These are phyloP conservation scores for Metaphire vulgaris DNA, from an alignment of 1,140 invertebrate species.

Conservation along the genomic window DNA sequence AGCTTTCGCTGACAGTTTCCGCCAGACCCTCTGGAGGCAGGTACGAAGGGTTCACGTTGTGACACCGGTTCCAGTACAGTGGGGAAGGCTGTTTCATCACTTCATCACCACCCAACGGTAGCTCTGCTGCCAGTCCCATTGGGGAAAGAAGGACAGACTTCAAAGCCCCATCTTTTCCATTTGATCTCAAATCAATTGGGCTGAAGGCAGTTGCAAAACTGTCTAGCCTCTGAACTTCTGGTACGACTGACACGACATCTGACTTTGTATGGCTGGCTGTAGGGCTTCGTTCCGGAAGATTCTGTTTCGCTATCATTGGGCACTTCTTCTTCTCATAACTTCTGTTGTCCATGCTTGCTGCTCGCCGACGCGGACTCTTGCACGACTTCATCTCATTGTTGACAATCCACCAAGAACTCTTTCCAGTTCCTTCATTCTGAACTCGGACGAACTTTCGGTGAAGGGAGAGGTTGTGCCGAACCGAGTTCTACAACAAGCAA, in stretches of 20 bases:
- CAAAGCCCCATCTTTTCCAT: neutral
- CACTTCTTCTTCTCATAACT: constrained; percentile 76
- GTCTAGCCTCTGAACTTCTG: neutral
- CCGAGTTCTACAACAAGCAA: constrained; percentile 85
- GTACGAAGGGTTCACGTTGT: neutral
- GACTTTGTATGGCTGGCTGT: neutral
- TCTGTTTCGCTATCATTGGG: neutral
- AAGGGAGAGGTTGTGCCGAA: constrained; percentile 95
- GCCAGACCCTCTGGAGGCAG: neutral
- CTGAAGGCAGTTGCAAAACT: neutral
- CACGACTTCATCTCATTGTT: constrained; percentile 96
- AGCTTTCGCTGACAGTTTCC: neutral
- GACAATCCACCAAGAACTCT: constrained; percentile 99
- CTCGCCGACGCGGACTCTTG: constrained; percentile 82
- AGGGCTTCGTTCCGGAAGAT: neutral
- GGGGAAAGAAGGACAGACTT: neutral
- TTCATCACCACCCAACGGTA: neutral
- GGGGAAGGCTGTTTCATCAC: neutral
- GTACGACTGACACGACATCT: neutral
- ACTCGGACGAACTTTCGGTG: constrained; percentile 99
- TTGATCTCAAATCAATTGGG: neutral
- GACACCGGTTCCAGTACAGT: neutral
- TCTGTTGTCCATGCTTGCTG: constrained; percentile 91
- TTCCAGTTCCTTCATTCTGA: constrained; percentile 98
- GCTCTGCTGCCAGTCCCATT: neutral